Percentiles rank a stretch among this genome's conserved stretches.
Conservation (phyloP, 1,140 invertebrate species). For the Varroa destructor region DNA sequence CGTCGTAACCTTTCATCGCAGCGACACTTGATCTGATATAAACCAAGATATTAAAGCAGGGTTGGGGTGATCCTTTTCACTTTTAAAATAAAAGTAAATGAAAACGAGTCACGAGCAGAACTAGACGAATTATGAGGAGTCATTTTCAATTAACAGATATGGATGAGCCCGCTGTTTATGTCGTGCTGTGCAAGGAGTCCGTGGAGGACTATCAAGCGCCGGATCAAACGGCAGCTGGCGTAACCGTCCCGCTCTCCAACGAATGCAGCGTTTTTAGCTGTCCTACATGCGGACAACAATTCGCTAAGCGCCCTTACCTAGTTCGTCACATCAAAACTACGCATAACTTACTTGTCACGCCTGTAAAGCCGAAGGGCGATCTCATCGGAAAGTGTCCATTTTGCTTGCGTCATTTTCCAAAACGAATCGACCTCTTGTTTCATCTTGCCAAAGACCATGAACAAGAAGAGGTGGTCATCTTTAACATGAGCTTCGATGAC, state of each 20-base stretch:
- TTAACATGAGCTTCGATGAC: not conserved
- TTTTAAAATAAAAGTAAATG: too few relatives aligned
- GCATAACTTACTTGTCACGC: not conserved
- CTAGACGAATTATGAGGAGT: too few relatives aligned
- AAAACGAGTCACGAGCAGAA: too few relatives aligned
- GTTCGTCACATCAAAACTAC: constrained; percentile 2
- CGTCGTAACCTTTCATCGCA: too few relatives aligned
- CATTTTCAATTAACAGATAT: too few relatives aligned
- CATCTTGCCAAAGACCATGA: not conserved
- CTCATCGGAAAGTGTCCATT: not conserved
- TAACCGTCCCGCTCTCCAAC: not conserved
- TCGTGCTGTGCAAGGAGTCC: too few relatives aligned
- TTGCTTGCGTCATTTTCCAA: not conserved
- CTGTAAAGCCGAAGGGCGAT: not conserved
- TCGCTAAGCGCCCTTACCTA: constrained; percentile 8
- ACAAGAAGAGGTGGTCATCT: not conserved
- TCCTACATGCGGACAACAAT: not conserved
- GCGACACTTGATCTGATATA: too few relatives aligned
- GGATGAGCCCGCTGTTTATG: too few relatives aligned
- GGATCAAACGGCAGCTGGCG: too few relatives aligned
- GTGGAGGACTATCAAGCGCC: too few relatives aligned
- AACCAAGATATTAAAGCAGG: too few relatives aligned
- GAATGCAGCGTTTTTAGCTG: not conserved
- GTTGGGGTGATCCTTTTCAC: too few relatives aligned
- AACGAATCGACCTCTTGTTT: constrained; percentile 2